These are phyloP conservation scores for Erythrocebus patas DNA, from an alignment of 2,113 vertebrate genomes.

Conservation along the genomic window DNA sequence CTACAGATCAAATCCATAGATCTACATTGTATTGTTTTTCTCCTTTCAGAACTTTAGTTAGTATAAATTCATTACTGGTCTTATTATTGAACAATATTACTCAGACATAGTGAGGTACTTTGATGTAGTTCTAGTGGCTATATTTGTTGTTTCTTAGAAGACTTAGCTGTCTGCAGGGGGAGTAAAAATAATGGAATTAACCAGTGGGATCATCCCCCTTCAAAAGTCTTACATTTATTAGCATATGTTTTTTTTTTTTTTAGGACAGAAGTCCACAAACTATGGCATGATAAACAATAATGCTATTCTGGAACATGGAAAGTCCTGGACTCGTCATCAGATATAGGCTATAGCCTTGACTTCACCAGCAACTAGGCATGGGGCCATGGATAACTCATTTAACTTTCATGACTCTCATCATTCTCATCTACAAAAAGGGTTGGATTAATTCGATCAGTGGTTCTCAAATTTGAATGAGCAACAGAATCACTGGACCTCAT, in stretches of 20 bases:
- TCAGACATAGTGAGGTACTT: neutral
- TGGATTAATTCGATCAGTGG: neutral
- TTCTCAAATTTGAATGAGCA: neutral
- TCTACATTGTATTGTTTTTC: neutral
- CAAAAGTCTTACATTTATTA: neutral
- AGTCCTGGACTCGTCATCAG: neutral
- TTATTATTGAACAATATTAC: neutral
- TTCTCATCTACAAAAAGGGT: neutral
- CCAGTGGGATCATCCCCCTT: neutral
- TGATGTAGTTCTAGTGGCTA: neutral
- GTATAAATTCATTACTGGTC: neutral
- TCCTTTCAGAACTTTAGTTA: conserved; percentile 5
- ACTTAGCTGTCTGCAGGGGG: neutral
- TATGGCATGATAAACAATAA: neutral
- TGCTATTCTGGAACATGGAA: neutral
- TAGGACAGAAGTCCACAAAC: neutral
- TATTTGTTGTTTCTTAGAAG: neutral
- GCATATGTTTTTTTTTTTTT: neutral
- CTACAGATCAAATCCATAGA: neutral
- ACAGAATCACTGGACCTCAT: neutral
- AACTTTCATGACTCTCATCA: neutral
- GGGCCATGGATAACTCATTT: neutral
- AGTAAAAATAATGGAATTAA: neutral
- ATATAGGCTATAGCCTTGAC: neutral
- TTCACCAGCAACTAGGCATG: neutral